phyloP scores from a whole-genome alignment of 2,797 vertebrate genomes.

The Telmatherina bonti region DNA sequence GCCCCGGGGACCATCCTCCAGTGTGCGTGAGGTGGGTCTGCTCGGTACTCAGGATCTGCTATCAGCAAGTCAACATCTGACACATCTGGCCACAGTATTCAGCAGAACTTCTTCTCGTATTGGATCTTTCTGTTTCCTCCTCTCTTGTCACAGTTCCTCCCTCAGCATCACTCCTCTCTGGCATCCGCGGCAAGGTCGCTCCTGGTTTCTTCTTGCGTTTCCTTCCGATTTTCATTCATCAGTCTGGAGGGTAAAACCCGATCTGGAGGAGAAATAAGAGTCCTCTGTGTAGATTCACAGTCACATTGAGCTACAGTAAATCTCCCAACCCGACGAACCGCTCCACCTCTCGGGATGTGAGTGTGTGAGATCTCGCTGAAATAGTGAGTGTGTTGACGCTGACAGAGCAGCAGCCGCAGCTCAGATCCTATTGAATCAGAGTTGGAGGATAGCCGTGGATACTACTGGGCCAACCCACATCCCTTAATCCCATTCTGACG shows the following conservation, averaged over 20 bases:
- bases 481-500: constrained; percentile 75
- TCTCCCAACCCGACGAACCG: constrained; percentile 8
- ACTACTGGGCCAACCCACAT: constrained; percentile 70
- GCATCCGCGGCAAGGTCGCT: constrained; percentile 36
- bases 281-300: constrained; percentile 24
- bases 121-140: rapidly evolving
- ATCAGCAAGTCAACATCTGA: constrained; percentile 47
- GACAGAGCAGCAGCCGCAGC: constrained; percentile 53
- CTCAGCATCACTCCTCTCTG: constrained; percentile 49
- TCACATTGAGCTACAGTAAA: constrained; percentile 2
- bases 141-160: constrained; percentile 29
- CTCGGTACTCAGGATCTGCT: constrained; percentile 28
- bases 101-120: constrained; percentile 35
- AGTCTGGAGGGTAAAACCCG: constrained; percentile 30
- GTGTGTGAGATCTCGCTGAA: constrained; percentile 32
- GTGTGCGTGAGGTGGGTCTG: constrained; percentile 22
- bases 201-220: constrained; percentile 16
- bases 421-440: constrained; percentile 60
- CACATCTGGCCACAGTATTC: constrained; percentile 29
- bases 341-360: constrained; percentile 8
- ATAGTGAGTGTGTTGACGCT: constrained; percentile 32
- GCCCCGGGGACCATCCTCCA: constrained; percentile 84
- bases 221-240: constrained; percentile 51
- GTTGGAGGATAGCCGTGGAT: constrained; percentile 60
- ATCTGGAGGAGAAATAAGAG: constrained; percentile 15